Evolutionary conservation across 2,797 vertebrate genomes (phyloP).

Genomic region (Pagetopsis macropterus): DNA sequence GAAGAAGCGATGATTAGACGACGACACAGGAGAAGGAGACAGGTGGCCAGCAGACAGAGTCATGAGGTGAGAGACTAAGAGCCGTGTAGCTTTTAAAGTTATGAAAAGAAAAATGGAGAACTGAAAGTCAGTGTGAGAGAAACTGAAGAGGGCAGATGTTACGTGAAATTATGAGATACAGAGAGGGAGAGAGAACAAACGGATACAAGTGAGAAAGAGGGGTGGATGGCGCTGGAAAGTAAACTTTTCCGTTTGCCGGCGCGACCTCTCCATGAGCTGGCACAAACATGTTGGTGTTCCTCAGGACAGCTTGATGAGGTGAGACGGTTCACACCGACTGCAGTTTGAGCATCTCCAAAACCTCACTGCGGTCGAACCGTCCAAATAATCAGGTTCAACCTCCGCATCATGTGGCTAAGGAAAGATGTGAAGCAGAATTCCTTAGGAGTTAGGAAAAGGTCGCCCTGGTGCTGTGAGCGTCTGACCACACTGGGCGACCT

Average conservation of each 20-base stretch:
- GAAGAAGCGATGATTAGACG: constrained; percentile 50
- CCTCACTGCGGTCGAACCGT: neutral
- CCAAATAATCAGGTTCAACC: no score
- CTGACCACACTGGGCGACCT: no score
- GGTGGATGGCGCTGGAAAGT: neutral
- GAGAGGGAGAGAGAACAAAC: neutral
- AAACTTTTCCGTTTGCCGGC: neutral
- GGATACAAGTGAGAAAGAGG: neutral
- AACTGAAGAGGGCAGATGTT: constrained; percentile 35
- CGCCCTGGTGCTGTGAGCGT: no score
- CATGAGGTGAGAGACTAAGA: constrained; percentile 48
- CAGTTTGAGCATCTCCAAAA: neutral
- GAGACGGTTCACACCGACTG: constrained; percentile 1
- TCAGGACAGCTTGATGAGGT: constrained; percentile 6
- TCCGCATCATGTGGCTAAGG: no score
- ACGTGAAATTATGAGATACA: constrained; percentile 18
- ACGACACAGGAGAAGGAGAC: constrained; percentile 24
- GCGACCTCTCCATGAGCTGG: constrained; percentile 4
- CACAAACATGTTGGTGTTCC: constrained; percentile 2
- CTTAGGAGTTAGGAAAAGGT: no score
- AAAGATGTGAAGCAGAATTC: no score
- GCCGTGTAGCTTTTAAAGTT: constrained; percentile 34
- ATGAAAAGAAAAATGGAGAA: neutral
- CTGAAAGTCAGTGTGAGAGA: constrained; percentile 35
- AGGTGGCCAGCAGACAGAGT: constrained; percentile 32